Conservation (phyloP, 2,888 invertebrate genomes). For the Chorisops tibialis region DNA sequence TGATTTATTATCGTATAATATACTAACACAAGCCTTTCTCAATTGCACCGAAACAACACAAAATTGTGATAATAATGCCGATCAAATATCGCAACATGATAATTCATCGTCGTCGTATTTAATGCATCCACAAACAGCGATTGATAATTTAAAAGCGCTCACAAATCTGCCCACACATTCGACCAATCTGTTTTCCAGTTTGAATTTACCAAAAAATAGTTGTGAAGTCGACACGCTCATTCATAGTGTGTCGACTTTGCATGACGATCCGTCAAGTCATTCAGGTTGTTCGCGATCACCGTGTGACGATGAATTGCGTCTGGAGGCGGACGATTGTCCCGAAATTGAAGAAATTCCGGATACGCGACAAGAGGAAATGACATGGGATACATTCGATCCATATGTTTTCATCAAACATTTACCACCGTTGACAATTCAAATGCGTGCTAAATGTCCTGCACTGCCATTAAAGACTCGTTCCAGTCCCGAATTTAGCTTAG, state of each 20-base stretch:
- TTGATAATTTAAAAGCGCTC: constrained; percentile 56
- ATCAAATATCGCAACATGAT: constrained; percentile 27
- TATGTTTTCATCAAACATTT: constrained; percentile 89
- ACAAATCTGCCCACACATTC: constrained; percentile 54
- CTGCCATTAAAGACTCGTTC: constrained; percentile 88
- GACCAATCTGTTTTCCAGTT: constrained; percentile 55
- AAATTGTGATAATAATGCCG: constrained; percentile 30
- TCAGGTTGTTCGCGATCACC: neutral
- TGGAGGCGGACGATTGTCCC: constrained; percentile 37
- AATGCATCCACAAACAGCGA: constrained; percentile 48
- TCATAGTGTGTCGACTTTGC: constrained; percentile 33
- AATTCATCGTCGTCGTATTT: constrained; percentile 22
- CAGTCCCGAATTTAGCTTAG: constrained; percentile 90
- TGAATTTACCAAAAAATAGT: constrained; percentile 42
- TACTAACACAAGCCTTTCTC: constrained; percentile 37
- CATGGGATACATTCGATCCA: constrained; percentile 82
- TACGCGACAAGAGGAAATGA: constrained; percentile 42
- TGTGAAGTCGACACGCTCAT: constrained; percentile 35
- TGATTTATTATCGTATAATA: constrained; percentile 37
- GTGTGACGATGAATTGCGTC: constrained; percentile 29
- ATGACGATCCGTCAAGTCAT: constrained; percentile 1
- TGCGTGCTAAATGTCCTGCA: constrained; percentile 65
- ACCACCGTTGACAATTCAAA: constrained; percentile 74
- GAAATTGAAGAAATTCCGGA: constrained; percentile 39
- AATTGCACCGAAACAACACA: constrained; percentile 37